phyloP scores from a whole-genome alignment of 64 coral and sea anemone species.

The Pocillopora verrucosa region DNA sequence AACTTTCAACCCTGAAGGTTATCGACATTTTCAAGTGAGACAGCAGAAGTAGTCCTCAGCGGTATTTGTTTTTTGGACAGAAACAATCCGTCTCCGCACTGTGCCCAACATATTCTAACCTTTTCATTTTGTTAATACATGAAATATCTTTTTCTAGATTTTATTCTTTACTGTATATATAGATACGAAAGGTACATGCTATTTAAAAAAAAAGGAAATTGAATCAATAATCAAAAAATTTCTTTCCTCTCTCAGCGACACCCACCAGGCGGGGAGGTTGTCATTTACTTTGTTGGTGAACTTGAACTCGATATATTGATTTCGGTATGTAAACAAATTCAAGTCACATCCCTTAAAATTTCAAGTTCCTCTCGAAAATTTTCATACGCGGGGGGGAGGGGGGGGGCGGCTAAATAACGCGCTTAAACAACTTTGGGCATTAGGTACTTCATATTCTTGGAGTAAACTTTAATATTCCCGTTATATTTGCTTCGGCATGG shows the following conservation, averaged over 20 bases:
- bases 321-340: not conserved
- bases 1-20: not conserved
- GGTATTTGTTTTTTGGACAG: no score
- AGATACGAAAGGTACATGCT: no score
- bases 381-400: not conserved
- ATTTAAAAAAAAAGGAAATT: no score
- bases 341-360: slow-evolving; percentile 8
- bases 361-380: not conserved
- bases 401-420: no score
- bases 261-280: not conserved
- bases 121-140: no score
- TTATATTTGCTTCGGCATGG: no score
- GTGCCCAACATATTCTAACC: no score
- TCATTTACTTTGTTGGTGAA: not conserved
- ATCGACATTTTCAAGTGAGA: not conserved
- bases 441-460: no score
- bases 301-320: not conserved
- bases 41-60: not conserved
- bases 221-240: not conserved
- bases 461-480: no score
- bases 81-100: not conserved
- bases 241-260: not conserved
- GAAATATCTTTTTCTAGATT: no score
- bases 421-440: no score
- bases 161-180: no score